Percentiles rank a stretch among this genome's conserved stretches.
These are phyloP conservation scores for Maniola jurtina DNA, from an alignment of 1,140 invertebrate genomes.

Conservation along the genomic window DNA sequence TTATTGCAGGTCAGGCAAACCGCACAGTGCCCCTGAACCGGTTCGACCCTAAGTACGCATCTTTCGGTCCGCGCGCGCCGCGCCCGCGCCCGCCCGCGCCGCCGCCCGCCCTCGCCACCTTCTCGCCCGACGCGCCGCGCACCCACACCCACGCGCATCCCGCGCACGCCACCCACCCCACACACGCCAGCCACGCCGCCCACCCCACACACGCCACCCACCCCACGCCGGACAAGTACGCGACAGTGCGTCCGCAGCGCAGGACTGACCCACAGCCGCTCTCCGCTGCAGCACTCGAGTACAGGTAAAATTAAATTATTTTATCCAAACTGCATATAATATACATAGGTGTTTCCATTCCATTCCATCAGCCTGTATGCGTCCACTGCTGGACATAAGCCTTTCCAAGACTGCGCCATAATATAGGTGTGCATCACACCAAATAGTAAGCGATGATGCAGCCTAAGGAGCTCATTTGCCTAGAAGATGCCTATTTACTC, in stretches of 20 bases:
- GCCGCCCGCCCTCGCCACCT: constrained; percentile 59
- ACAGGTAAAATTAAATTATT: constrained; percentile 25
- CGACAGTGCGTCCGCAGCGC: constrained; percentile 60
- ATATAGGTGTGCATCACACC: too few relatives aligned
- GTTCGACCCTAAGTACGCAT: constrained; percentile 82
- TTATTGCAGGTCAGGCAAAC: constrained; percentile 47
- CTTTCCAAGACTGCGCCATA: too few relatives aligned
- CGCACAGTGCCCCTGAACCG: constrained; percentile 77
- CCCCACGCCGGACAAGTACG: constrained; percentile 58
- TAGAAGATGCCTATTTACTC: too few relatives aligned
- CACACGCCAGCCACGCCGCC: constrained; percentile 32
- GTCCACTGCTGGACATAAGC: too few relatives aligned
- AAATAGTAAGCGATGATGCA: too few relatives aligned
- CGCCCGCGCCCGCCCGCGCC: constrained; percentile 69
- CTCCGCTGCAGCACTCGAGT: constrained; percentile 64
- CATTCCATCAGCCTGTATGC: too few relatives aligned
- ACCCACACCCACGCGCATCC: constrained; percentile 26
- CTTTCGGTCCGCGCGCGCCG: constrained; percentile 80
- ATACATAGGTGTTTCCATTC: too few relatives aligned
- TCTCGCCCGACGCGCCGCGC: constrained; percentile 45
- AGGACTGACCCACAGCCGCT: constrained; percentile 67
- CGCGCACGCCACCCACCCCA: constrained; percentile 28
- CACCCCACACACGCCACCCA: constrained; percentile 13
- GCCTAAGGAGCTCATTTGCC: too few relatives aligned
- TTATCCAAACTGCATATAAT: neutral